These are phyloP conservation scores for Cavia aperea DNA, from an alignment of 2,113 vertebrate species.

Conservation along the genomic window DNA sequence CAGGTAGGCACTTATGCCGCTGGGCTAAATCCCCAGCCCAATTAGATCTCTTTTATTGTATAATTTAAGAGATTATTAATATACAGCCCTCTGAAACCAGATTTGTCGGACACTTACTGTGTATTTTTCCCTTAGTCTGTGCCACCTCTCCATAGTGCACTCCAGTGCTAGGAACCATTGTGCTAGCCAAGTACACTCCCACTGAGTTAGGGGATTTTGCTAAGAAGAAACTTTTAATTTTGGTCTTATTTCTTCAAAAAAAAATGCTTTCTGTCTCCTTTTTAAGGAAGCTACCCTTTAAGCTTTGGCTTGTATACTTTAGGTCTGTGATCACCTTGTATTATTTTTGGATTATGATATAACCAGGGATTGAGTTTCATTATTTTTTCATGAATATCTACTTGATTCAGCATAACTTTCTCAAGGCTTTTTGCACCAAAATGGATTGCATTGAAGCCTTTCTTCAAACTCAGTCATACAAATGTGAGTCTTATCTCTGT, in stretches of 20 bases:
- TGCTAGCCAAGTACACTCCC: not conserved
- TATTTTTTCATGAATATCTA: not conserved
- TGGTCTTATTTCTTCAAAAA: not conserved
- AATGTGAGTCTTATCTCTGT: not conserved
- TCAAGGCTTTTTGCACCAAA: not conserved
- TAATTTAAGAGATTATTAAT: slow-evolving; percentile 6
- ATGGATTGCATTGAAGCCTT: not conserved
- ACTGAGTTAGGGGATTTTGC: not conserved
- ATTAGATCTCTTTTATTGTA: not conserved
- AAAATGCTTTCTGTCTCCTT: not conserved
- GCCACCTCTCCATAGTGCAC: not conserved
- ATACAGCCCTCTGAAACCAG: not conserved
- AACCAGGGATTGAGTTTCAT: not conserved
- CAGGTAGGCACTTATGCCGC: no score
- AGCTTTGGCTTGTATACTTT: not conserved
- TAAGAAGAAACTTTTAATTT: not conserved
- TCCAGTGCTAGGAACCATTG: not conserved
- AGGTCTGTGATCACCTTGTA: not conserved
- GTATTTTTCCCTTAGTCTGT: not conserved
- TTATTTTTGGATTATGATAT: not conserved
- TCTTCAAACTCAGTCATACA: not conserved
- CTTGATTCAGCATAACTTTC: not conserved
- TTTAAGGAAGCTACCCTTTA: not conserved
- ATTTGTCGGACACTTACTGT: not conserved
- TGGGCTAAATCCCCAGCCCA: no score